Conservation (phyloP, 2,113 vertebrate genomes). For the Corythaixoides concolor region DNA sequence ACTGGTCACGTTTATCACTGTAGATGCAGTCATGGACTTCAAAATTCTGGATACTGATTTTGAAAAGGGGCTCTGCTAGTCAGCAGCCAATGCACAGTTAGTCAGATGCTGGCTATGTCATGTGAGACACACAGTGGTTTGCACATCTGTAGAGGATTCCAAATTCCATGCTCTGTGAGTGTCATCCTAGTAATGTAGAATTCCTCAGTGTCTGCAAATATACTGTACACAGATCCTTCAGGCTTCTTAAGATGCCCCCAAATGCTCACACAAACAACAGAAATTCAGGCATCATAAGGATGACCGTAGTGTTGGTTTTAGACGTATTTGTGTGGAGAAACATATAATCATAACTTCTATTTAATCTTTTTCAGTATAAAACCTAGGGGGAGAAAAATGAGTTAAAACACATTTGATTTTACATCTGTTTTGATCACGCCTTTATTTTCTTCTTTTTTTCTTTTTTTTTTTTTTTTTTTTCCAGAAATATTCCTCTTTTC, state of each 20-base stretch:
- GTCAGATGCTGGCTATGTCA: neutral
- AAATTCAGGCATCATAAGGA: neutral
- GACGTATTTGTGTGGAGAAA: neutral
- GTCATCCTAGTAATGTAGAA: neutral
- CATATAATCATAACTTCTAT: neutral
- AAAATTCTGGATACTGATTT: neutral
- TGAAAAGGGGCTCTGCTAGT: neutral
- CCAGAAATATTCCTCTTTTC: neutral
- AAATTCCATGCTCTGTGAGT: neutral
- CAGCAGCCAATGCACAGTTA: neutral
- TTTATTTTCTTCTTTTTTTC: neutral
- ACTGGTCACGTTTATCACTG: rapidly evolving
- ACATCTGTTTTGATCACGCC: neutral
- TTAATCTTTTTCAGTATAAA: neutral
- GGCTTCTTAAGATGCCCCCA: neutral
- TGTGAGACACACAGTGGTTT: neutral
- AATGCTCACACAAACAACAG: neutral
- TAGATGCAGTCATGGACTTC: neutral
- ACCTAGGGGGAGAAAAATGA: neutral
- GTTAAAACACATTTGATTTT: neutral
- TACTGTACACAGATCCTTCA: neutral
- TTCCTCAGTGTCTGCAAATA: neutral
- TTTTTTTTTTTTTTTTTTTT: too few relatives aligned
- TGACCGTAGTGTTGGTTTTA: rapidly evolving
- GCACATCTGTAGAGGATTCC: neutral